Evolutionary conservation across 2,888 invertebrate species (phyloP).

Genomic region (Mellilla xanthometata): DNA sequence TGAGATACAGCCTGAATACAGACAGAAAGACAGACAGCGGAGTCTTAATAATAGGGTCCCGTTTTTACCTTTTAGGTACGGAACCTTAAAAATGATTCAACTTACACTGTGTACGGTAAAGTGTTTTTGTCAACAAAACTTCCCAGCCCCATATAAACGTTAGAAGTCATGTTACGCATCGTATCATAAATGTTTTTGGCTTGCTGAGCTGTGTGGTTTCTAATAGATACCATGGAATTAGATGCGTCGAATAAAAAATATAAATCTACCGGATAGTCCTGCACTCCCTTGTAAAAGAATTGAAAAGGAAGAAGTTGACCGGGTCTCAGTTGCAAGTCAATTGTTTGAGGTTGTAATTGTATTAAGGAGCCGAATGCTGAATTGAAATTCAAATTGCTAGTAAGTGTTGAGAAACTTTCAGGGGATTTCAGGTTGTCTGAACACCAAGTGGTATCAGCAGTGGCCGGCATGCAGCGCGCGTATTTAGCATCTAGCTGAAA

Average conservation of each 20-base stretch:
- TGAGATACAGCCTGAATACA: too few species aligned
- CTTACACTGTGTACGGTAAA: conserved; percentile 54
- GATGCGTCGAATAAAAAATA: conserved; percentile 93
- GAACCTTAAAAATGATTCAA: conserved; percentile 8
- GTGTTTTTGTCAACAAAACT: conserved; percentile 87
- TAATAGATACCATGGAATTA: conserved; percentile 85
- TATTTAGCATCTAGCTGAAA: too few species aligned
- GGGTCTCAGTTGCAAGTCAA: conserved; percentile 46
- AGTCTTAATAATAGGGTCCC: too few species aligned
- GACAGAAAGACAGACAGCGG: too few species aligned
- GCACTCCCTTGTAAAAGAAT: conserved; percentile 84
- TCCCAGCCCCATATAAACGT: conserved; percentile 86
- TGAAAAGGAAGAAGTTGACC: conserved; percentile 48
- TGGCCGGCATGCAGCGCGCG: too few species aligned
- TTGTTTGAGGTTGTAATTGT: conserved; percentile 67
- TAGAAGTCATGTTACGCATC: conserved; percentile 83
- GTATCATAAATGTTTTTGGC: conserved; percentile 73
- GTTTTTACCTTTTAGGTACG: too few species aligned
- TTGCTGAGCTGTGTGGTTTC: conserved; percentile 70
- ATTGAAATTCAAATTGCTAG: conserved; percentile 38
- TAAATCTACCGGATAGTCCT: conserved; percentile 91
- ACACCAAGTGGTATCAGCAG: not conserved
- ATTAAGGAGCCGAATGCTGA: conserved; percentile 37
- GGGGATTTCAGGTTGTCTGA: conserved; percentile 27
- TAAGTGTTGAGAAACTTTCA: not conserved